A percentile compares a stretch with the other conserved stretches of the same genome.
Evolutionary conservation across 2,888 invertebrate genomes (phyloP).

Genomic region (Gastrophysa polygoni): DNA sequence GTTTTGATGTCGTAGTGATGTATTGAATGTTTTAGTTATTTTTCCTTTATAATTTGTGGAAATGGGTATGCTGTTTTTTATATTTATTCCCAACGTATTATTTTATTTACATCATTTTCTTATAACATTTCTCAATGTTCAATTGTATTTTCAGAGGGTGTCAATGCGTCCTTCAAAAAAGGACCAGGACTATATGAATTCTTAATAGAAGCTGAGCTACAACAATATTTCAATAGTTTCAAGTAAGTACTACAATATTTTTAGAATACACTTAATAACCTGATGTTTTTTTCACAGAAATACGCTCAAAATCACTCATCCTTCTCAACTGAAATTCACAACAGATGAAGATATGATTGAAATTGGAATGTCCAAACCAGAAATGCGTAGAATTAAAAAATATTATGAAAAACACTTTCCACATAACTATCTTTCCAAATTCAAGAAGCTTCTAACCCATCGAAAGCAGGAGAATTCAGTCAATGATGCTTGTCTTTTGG

Average conservation of each 20-base stretch:
- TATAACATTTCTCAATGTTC: background rate
- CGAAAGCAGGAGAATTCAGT: slow-evolving; percentile 61
- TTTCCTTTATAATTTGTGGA: slow-evolving; percentile 33
- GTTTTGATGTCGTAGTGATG: slow-evolving; percentile 39
- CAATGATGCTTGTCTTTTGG: slow-evolving; percentile 45
- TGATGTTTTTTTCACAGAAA: too few relatives aligned
- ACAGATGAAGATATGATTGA: slow-evolving; percentile 89
- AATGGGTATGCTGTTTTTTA: slow-evolving; percentile 43
- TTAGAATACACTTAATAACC: too few relatives aligned
- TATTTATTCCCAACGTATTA: background rate
- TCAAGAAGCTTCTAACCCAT: slow-evolving; percentile 79
- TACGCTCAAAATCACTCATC: slow-evolving; percentile 86
- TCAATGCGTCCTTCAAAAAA: slow-evolving; percentile 55
- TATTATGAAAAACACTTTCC: slow-evolving; percentile 93
- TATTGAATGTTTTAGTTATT: slow-evolving; percentile 32
- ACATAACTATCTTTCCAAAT: slow-evolving; percentile 89
- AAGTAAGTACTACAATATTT: too few relatives aligned
- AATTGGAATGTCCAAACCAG: slow-evolving; percentile 93
- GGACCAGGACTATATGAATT: slow-evolving; percentile 84
- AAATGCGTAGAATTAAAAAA: slow-evolving; percentile 92
- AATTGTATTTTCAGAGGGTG: slow-evolving; percentile 43
- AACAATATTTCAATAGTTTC: slow-evolving; percentile 85
- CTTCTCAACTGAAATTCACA: slow-evolving; percentile 92
- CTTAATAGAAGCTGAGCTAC: slow-evolving; percentile 91
- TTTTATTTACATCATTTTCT: background rate